Percentiles rank a stretch among this genome's conserved stretches.
These are phyloP conservation scores for Tapera naevia DNA, from an alignment of 2,797 vertebrate species.

Conservation along the genomic window DNA sequence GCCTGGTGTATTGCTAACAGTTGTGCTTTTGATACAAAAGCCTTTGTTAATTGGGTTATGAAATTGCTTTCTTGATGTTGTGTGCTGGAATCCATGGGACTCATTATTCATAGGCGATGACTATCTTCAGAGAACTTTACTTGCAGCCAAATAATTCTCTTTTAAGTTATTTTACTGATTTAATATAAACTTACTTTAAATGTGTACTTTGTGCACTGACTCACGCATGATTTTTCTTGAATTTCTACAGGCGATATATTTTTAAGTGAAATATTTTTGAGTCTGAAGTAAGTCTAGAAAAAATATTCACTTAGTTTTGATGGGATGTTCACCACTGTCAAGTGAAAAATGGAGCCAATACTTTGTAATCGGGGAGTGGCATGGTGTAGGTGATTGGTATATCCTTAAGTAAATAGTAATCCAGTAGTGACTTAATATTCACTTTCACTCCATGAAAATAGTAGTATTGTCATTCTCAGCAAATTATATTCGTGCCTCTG, in stretches of 20 bases:
- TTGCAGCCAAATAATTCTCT: conserved; percentile 60
- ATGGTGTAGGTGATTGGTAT: background rate
- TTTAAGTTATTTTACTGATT: conserved; percentile 66
- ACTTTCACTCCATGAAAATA: background rate
- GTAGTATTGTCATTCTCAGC: background rate
- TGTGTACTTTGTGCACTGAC: conserved; percentile 22
- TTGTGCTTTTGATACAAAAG: conserved; percentile 60
- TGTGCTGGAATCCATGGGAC: conserved; percentile 37
- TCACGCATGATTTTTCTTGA: background rate
- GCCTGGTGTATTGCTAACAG: conserved; percentile 4
- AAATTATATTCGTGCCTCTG: background rate
- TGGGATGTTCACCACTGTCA: background rate
- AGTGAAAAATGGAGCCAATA: background rate
- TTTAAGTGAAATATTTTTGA: background rate
- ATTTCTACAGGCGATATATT: conserved; percentile 47
- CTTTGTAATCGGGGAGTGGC: background rate
- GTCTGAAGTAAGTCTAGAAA: background rate
- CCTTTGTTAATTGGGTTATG: conserved; percentile 62
- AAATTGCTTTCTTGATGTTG: conserved; percentile 60
- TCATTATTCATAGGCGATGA: conserved; percentile 51
- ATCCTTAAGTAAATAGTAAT: background rate
- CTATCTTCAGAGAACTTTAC: conserved; percentile 57
- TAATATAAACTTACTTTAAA: conserved; percentile 43
- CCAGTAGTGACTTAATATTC: background rate
- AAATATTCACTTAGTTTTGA: background rate